Percentiles rank a stretch among this genome's conserved stretches.
Evolutionary conservation across 1,140 invertebrate genomes (phyloP).

Genomic region (Brachionus sp.): DNA sequence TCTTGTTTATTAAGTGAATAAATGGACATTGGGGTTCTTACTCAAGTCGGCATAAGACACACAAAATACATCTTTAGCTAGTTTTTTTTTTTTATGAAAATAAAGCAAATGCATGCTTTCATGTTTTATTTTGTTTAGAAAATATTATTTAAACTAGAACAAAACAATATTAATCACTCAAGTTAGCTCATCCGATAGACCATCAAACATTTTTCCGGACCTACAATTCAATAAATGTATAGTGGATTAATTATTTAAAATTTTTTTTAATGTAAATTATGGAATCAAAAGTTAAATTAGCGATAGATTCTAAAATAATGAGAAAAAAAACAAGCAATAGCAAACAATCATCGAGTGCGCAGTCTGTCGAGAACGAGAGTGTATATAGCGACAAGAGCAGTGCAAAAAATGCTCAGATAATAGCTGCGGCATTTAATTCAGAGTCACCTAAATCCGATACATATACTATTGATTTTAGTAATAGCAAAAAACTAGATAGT

Average conservation of each 20-base stretch:
- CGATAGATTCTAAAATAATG: neutral
- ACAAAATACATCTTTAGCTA: neutral
- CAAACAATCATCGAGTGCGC: neutral
- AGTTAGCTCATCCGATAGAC: neutral
- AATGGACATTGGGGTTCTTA: neutral
- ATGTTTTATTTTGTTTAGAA: constrained; percentile 4
- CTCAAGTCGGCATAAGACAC: neutral
- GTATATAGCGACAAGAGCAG: constrained; percentile 26
- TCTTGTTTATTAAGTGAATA: neutral
- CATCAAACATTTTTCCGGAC: neutral
- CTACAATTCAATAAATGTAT: neutral
- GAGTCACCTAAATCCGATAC: neutral
- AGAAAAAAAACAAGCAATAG: neutral
- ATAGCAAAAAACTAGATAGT: neutral
- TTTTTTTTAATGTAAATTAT: constrained; percentile 2
- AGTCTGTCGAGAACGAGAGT: constrained; percentile 25
- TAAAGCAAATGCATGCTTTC: constrained; percentile 8
- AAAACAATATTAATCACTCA: neutral
- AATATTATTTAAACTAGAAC: neutral
- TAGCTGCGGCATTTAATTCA: constrained; percentile 41
- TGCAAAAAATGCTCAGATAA: constrained; percentile 43
- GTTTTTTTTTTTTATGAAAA: neutral
- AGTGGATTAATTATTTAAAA: neutral
- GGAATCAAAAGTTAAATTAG: constrained; percentile 7
- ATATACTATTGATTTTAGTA: constrained; percentile 20